A percentile compares a stretch with the other conserved stretches of the same genome.
Conservation (phyloP, 2,113 vertebrate genomes). For the Anarhynchus alexandrinus region DNA sequence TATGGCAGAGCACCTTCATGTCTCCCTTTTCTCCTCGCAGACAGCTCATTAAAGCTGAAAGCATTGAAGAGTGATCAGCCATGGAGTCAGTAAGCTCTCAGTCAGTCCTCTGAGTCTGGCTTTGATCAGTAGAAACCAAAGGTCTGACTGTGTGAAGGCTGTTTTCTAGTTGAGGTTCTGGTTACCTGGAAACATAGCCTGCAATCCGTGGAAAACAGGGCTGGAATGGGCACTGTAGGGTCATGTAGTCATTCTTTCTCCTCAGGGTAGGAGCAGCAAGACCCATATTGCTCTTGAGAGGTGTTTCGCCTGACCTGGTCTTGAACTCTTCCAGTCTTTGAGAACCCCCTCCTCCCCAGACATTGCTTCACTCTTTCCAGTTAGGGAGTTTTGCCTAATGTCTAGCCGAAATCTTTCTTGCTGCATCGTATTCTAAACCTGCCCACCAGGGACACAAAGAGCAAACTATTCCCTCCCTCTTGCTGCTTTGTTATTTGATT, state of each 20-base stretch:
- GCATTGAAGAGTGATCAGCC: neutral
- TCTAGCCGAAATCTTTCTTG: neutral
- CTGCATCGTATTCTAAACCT: neutral
- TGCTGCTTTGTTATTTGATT: neutral
- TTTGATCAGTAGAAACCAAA: slow-evolving; percentile 33
- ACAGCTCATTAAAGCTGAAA: slow-evolving; percentile 26
- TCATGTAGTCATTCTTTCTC: neutral
- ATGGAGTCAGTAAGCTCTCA: neutral
- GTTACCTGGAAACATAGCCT: neutral
- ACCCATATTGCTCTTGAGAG: neutral
- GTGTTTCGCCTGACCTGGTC: neutral
- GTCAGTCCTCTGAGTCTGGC: neutral
- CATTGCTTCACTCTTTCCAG: neutral
- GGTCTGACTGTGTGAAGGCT: neutral
- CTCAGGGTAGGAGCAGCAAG: neutral
- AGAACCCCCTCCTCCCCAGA: neutral
- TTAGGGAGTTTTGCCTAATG: neutral
- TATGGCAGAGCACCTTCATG: neutral
- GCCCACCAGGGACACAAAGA: neutral
- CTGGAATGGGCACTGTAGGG: neutral
- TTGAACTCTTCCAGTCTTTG: neutral
- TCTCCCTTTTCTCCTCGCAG: neutral
- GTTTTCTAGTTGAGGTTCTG: neutral
- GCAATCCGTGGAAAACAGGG: neutral
- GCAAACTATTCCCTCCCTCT: neutral